A percentile compares a stretch with the other conserved stretches of the same genome.
phyloP scores from a whole-genome alignment of 2,888 invertebrate genomes.

The Chorisops tibialis region DNA sequence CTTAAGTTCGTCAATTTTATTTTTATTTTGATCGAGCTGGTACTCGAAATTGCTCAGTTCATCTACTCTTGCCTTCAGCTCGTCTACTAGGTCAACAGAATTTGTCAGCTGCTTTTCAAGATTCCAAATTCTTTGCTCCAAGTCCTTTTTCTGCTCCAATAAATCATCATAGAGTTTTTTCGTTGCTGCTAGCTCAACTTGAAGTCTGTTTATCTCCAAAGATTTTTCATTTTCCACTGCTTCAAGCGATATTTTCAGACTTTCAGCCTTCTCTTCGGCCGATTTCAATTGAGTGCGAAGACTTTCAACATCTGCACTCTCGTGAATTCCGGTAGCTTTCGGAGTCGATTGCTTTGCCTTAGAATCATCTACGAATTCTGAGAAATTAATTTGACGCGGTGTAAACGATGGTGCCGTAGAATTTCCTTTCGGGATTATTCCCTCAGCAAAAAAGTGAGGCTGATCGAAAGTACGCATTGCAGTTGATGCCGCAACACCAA shows the following conservation, averaged over 20 bases:
- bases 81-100: slow-evolving; percentile 35
- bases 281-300: slow-evolving; percentile 56
- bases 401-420: slow-evolving; percentile 34
- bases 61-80: slow-evolving; percentile 35
- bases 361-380: slow-evolving; percentile 52
- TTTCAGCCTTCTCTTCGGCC: slow-evolving; percentile 50
- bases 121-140: slow-evolving; percentile 25
- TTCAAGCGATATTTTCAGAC: slow-evolving; percentile 30
- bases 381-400: slow-evolving; percentile 53
- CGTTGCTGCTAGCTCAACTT: slow-evolving; percentile 55
- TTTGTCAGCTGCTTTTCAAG: slow-evolving; percentile 34
- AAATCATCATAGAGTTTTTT: slow-evolving; percentile 49
- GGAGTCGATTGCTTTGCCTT: slow-evolving; percentile 49
- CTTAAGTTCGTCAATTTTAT: slow-evolving; percentile 37
- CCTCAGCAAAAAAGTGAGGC: slow-evolving; percentile 47
- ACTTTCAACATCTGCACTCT: slow-evolving; percentile 56
- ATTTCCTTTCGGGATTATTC: slow-evolving; percentile 15
- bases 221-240: slow-evolving; percentile 45
- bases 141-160: slow-evolving; percentile 17
- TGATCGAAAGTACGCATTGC: slow-evolving; percentile 48
- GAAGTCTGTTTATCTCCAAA: slow-evolving; percentile 53
- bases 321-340: slow-evolving; percentile 43
- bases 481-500: slow-evolving; percentile 38
- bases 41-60: slow-evolving; percentile 34
- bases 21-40: slow-evolving; percentile 37